Evolutionary conservation across 2,888 invertebrate species (phyloP), one percentile per base, ranked within the genome.

Genomic region (Brachypalpus laphriformis): DNA sequence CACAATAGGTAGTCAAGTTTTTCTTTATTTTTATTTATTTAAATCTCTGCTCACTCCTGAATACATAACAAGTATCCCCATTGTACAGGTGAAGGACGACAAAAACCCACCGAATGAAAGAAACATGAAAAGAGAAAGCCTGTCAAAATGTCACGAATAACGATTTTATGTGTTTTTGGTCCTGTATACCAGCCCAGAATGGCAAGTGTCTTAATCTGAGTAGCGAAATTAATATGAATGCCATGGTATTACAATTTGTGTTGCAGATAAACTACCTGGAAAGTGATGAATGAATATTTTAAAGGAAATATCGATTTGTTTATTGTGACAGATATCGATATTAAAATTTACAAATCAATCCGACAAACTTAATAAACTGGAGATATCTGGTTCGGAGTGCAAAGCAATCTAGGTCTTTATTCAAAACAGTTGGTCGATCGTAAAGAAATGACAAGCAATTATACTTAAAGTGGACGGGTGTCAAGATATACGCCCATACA

Each of bases 121-220:
- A 14, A 25, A 61, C 25, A 66, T 66, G 28, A 34, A 37, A 66
- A 72, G 37, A 54, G 37, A 66, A 72, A 71, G 54, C 51, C 71
- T 72, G 82, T 77, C 75, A 65, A 65, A 75, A 75, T 65, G 65
- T 65, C 82, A 82, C 25, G 59, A 82, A 71, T 82, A 77, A 72
- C 54, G 71, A 77, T 82, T 76, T 76, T 82, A 71, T 76, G 68
- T 71, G 56, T 71, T 76, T 65, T 51, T 8, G 25, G 61, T 82
- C 51, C 76, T 65, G 61, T 54, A n/a, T 47, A 42, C 25, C 28
- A 37, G n/a, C 68, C 54, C 37, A 68, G 54, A 49, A 82, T 61
- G 76, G 59, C 71, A 49, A 63, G 47, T 20, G 42, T 40, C 56
- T 40, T 65, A 70, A 56, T 56, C 45, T 70, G 75, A 57, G n/a